phyloP scores from a whole-genome alignment of 2,888 invertebrate species.

The Mantis religiosa region DNA sequence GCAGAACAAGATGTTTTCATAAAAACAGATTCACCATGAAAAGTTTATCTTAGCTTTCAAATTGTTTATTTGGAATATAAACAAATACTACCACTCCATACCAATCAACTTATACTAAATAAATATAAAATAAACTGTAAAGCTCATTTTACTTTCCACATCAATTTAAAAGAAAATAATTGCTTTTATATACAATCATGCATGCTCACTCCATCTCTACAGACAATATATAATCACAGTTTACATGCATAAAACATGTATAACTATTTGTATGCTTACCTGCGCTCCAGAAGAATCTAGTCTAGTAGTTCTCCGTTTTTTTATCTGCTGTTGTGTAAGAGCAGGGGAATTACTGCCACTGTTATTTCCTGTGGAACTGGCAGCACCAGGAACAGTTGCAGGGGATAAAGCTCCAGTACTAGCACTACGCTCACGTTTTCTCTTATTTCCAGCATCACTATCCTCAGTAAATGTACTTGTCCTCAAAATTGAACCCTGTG shows the following conservation, averaged over 20 bases:
- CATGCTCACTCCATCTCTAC: neutral
- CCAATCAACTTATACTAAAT: too few species aligned
- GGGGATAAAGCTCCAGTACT: conserved; percentile 21
- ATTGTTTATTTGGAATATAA: too few species aligned
- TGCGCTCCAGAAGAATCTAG: neutral
- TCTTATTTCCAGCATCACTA: conserved; percentile 10
- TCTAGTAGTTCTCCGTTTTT: conserved; percentile 1
- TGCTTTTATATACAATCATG: neutral
- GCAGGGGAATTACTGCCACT: conserved; percentile 3
- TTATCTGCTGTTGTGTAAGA: neutral
- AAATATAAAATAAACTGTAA: too few species aligned
- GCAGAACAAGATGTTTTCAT: too few species aligned
- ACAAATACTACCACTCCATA: too few species aligned
- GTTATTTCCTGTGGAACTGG: neutral
- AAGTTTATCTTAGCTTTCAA: too few species aligned
- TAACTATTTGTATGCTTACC: neutral
- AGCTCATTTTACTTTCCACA: too few species aligned
- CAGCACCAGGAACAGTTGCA: neutral
- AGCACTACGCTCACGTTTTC: conserved; percentile 27
- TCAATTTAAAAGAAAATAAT: too few species aligned
- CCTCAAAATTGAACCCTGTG: neutral
- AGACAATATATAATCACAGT: neutral
- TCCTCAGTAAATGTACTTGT: neutral
- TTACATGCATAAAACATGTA: neutral
- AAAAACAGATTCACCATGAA: too few species aligned